Base-by-base conservation (phyloP, 2,888 invertebrate species). In the Eupithecia dodoneata region DNA sequence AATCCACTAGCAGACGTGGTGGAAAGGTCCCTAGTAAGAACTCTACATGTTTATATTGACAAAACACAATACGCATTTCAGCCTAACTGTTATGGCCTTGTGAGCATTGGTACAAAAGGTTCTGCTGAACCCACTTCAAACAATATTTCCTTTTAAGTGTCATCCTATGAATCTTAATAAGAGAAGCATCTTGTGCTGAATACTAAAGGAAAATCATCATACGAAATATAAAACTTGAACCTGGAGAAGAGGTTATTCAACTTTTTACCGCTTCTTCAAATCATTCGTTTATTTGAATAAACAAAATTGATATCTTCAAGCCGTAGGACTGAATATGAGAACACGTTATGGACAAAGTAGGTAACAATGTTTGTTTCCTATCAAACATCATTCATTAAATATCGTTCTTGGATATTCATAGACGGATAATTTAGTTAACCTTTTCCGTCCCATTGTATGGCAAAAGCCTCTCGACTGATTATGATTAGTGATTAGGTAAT, bases 101-200 rank as follows among this genome's bases (percentile, higher is more conserved):
- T 76, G 44, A 12, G 73, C 73, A 47, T 81, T 81, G 83, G 83
- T 82, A 81, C 84, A 81, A 84, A 86, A 86, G 78, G 79, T 79
- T 79, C 74, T 80, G 65, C 66, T 73, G 75, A 74, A 85, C 87
- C 87, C 83, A 84, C 85, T 84, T 84, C 86, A 84, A 83, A 88
- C 91, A 90, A 93, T 94, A 93, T 94, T 93, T 94, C 94, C 94
- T 94, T 94, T 92, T 92, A 93, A 89, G 92, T 89, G 89, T 89
- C 89, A 89, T 91, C 90, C 90, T 91, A 92, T 93, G 95, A 94
- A 95, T 95, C 89, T 85, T 93, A 94, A 95, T 93, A 90, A 93
- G 92, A 89, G 87, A 90, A 90, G 90, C 90, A 87, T 87, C 90
- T 89, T 86, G 91, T 82, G 82, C 84, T 91, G 95, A 93, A 94